Percentiles rank a stretch among this genome's conserved stretches.
Evolutionary conservation across 1,140 invertebrate genomes (phyloP).

Genomic region (Mercenaria mercenaria): DNA sequence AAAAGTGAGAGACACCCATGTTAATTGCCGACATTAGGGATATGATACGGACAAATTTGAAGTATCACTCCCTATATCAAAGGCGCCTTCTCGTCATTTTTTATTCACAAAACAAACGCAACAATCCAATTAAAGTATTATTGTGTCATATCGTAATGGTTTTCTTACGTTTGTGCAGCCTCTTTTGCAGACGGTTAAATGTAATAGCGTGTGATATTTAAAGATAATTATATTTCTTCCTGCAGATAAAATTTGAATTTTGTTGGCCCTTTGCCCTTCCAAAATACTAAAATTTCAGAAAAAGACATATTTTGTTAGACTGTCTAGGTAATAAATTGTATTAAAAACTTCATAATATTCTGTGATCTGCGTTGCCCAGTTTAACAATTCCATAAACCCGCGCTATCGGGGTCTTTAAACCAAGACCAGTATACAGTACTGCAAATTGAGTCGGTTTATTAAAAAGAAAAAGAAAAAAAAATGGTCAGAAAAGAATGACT

Average conservation of each 20-base stretch:
- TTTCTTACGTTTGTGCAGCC: conserved; percentile 3
- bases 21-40: neutral
- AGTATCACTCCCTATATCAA: conserved; percentile 1
- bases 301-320: neutral
- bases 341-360: no score
- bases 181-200: conserved; percentile 2
- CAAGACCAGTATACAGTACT: no score
- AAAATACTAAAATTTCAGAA: neutral
- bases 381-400: no score
- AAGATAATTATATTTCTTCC: neutral
- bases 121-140: conserved; percentile 28
- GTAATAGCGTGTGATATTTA: conserved; percentile 10
- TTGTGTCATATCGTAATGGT: neutral
- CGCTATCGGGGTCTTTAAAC: no score
- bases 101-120: conserved; percentile 35
- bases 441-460: no score
- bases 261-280: neutral
- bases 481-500: no score
- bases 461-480: no score
- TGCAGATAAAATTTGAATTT: neutral
- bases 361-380: no score
- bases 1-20: conserved; percentile 4
- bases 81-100: neutral
- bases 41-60: neutral
- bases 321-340: no score